These are phyloP conservation scores for Mycteria americana DNA, from an alignment of 2,797 vertebrate species.

Conservation along the genomic window DNA sequence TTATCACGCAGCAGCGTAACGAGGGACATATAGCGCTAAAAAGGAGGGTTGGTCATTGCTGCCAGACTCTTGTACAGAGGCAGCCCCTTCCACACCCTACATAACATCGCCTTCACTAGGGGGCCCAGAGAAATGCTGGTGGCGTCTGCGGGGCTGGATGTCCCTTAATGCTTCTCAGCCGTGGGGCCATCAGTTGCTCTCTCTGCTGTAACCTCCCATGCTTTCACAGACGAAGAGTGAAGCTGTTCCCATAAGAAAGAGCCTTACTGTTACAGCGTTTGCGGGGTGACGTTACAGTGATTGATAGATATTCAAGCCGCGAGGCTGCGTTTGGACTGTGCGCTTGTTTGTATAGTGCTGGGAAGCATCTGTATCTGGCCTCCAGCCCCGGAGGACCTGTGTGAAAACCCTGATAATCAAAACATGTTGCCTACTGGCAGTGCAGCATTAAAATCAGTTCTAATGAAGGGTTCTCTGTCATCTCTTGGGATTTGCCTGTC, in stretches of 20 bases:
- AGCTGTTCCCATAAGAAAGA: neutral
- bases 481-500: constrained; percentile 1
- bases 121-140: neutral
- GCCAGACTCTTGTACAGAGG: accelerated
- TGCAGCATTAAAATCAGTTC: neutral
- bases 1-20: accelerated
- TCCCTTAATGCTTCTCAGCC: accelerated
- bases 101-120: accelerated
- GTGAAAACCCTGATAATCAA: neutral
- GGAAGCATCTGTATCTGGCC: neutral
- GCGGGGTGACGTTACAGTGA: neutral
- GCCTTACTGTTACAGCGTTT: neutral
- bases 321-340: neutral
- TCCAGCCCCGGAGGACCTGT: neutral
- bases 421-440: neutral
- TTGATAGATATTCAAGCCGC: neutral
- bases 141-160: neutral
- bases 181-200: accelerated
- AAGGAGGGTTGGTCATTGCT: neutral
- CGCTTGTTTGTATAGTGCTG: neutral
- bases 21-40: accelerated
- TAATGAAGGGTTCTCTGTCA: neutral
- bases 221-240: neutral
- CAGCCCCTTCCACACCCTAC: neutral
- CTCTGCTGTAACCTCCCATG: neutral